Conservation (phyloP, 2,888 invertebrate species). For the Unio pictorum region DNA sequence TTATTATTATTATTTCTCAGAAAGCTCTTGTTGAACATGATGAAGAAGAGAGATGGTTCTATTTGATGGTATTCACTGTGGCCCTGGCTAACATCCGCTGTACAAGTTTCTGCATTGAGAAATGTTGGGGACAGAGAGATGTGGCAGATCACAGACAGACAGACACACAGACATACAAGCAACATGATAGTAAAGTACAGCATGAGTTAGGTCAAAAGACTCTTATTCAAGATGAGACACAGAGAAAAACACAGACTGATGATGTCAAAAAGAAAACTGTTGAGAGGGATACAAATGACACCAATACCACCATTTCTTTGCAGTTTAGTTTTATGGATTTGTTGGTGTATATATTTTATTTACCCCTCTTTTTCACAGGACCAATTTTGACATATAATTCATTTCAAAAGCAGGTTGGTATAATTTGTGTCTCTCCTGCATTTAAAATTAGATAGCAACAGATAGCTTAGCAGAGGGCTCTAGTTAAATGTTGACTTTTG, state of each 20-base stretch:
- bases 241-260: neutral
- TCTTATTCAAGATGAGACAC: neutral
- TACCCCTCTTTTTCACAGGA: slow-evolving; percentile 87
- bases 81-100: slow-evolving; percentile 76
- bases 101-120: slow-evolving; percentile 82
- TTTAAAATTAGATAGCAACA: neutral
- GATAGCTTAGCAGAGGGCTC: neutral
- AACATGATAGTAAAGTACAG: neutral
- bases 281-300: slow-evolving; percentile 4
- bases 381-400: slow-evolving; percentile 86
- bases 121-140: slow-evolving; percentile 14
- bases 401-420: slow-evolving; percentile 75
- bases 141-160: neutral
- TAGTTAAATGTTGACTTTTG: too few species aligned
- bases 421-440: neutral
- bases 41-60: slow-evolving; percentile 43
- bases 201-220: too few species aligned
- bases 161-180: neutral
- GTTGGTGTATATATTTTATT: slow-evolving; percentile 84
- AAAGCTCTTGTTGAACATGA: slow-evolving; percentile 31
- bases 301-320: neutral
- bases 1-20: slow-evolving; percentile 21
- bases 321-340: slow-evolving; percentile 71
- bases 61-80: slow-evolving; percentile 78
- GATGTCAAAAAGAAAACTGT: neutral